These are phyloP conservation scores for Aptenodytes patagonicus DNA, from an alignment of 2,113 vertebrate species.

Conservation along the genomic window DNA sequence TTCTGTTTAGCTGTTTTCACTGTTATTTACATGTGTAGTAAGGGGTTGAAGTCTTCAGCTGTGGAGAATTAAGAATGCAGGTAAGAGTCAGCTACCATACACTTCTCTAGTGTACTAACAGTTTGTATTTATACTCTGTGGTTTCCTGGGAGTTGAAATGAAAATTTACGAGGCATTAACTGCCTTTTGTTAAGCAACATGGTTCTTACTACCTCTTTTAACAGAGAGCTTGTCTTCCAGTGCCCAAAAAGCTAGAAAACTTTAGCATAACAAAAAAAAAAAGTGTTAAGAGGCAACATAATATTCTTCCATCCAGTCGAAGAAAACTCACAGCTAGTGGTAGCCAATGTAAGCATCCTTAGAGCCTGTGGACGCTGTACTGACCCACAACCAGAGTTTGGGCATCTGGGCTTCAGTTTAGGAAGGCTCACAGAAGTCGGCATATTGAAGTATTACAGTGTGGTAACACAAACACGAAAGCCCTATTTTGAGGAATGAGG, in stretches of 20 bases:
- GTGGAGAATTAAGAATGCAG: background rate
- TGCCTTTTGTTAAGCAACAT: background rate
- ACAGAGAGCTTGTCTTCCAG: background rate
- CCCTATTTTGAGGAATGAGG: background rate
- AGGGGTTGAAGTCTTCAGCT: background rate
- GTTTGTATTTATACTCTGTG: background rate
- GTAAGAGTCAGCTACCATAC: background rate
- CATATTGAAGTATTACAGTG: background rate
- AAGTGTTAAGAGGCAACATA: background rate
- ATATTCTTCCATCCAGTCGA: background rate
- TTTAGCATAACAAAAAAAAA: background rate
- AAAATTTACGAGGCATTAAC: background rate
- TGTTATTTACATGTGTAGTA: background rate
- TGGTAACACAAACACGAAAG: background rate
- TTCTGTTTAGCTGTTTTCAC: background rate
- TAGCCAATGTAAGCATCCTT: background rate
- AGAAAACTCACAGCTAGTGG: background rate
- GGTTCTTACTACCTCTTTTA: background rate
- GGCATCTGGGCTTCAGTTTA: background rate
- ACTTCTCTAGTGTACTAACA: background rate
- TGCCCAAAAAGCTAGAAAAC: background rate
- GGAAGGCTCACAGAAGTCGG: background rate
- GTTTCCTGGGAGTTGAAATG: background rate
- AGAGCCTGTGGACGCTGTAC: accelerated
- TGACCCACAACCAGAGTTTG: background rate